Evolutionary conservation across 2,113 vertebrate species (phyloP).

Genomic region (Sus scrofa): DNA sequence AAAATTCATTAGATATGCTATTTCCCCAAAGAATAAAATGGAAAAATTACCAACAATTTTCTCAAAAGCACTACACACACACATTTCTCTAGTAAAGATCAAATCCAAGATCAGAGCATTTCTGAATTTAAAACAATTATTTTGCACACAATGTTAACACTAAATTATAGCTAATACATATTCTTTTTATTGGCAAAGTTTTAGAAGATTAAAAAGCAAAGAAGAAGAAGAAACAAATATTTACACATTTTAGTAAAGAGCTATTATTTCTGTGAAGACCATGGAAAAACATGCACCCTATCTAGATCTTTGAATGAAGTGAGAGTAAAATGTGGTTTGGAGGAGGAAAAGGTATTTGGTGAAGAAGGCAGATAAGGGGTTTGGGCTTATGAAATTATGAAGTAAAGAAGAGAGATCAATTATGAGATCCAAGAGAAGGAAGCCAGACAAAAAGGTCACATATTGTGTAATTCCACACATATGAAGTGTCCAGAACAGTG

Average conservation of each 20-base stretch:
- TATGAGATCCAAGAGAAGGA: neutral
- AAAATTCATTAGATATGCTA: neutral
- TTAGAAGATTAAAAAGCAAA: neutral
- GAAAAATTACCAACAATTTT: neutral
- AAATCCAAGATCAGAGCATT: neutral
- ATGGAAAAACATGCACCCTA: neutral
- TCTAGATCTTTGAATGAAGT: neutral
- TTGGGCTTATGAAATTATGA: neutral
- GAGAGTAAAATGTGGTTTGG: neutral
- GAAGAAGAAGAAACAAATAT: slow-evolving; percentile 14
- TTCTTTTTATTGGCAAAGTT: neutral
- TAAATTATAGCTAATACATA: neutral
- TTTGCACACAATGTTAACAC: neutral
- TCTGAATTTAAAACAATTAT: neutral
- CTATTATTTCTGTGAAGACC: neutral
- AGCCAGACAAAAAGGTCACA: neutral
- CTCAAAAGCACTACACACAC: neutral
- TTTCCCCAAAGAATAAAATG: neutral
- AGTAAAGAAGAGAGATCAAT: neutral
- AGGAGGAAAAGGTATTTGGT: neutral
- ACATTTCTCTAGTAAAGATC: neutral
- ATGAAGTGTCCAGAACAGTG: neutral
- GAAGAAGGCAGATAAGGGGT: neutral
- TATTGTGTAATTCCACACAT: neutral
- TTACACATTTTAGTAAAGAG: neutral